These are phyloP conservation scores for Sphaerophoria rueppellii DNA, from an alignment of 2,888 invertebrate species.

Conservation along the genomic window DNA sequence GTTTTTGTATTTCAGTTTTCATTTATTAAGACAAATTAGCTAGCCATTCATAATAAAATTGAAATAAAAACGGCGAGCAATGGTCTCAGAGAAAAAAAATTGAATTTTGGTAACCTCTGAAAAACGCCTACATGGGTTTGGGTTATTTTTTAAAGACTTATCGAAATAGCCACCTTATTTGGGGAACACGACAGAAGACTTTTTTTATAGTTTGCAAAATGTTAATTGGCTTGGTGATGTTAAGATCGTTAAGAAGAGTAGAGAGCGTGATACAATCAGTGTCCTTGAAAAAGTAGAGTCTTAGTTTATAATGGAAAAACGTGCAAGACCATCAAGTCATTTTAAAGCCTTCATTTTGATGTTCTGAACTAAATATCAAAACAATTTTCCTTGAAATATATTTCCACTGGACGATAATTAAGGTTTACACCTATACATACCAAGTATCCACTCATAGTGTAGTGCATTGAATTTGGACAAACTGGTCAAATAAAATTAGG, in stretches of 20 bases:
- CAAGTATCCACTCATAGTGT: no score
- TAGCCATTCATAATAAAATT: constrained; percentile 28
- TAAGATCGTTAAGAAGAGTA: constrained; percentile 45
- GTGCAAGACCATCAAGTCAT: no score
- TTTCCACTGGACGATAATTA: no score
- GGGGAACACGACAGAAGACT: constrained; percentile 37
- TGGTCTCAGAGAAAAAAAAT: constrained; percentile 39
- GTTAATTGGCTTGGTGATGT: constrained; percentile 34
- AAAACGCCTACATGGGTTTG: constrained; percentile 55
- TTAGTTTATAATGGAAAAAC: no score
- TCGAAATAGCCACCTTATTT: constrained; percentile 59
- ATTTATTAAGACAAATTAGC: neutral
- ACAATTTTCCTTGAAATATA: no score
- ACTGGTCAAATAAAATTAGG: no score
- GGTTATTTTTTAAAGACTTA: neutral
- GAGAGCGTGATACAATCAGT: neutral
- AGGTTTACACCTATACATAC: no score
- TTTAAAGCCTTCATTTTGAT: no score
- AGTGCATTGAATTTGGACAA: no score
- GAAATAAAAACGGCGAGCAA: constrained; percentile 49
- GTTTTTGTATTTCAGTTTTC: neutral
- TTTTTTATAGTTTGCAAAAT: neutral
- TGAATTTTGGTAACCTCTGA: constrained; percentile 50
- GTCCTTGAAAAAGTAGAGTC: constrained; percentile 18
- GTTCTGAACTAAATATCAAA: no score